Conservation (phyloP, 1,140 invertebrate species). For the Drosophila arawakana region DNA sequence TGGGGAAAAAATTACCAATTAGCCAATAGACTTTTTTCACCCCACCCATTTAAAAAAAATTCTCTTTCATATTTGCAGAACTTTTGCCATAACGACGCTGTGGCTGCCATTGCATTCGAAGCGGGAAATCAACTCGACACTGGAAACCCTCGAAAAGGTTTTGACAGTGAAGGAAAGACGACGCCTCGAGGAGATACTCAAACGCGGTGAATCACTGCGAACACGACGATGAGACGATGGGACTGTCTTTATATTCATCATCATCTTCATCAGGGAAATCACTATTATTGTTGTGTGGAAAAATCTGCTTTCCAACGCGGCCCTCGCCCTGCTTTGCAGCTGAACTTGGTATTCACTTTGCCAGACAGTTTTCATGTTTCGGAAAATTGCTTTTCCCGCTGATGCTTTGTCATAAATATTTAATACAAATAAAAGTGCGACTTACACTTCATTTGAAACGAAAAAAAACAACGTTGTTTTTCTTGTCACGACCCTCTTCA, state of each 20-base stretch:
- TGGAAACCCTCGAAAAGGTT: constrained; percentile 79
- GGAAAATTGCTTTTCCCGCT: constrained; percentile 49
- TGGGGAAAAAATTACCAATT: constrained; percentile 40
- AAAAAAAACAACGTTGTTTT: constrained; percentile 17
- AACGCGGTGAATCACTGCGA: constrained; percentile 57
- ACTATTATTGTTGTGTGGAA: constrained; percentile 10
- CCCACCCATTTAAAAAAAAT: background rate
- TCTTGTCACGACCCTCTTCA: constrained; percentile 20
- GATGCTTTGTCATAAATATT: constrained; percentile 66
- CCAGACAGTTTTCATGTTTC: constrained; percentile 24
- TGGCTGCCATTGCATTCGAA: constrained; percentile 81
- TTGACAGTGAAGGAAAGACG: constrained; percentile 77
- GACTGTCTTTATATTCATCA: background rate
- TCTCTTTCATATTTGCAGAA: constrained; percentile 39
- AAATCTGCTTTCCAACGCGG: background rate
- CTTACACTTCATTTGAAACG: constrained; percentile 70
- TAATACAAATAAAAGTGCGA: constrained; percentile 75
- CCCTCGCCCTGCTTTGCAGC: background rate
- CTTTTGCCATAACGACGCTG: constrained; percentile 79
- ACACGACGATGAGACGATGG: constrained; percentile 45
- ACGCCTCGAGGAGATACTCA: constrained; percentile 83
- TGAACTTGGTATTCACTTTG: constrained; percentile 71
- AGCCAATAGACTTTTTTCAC: constrained; percentile 26
- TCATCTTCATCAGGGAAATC: constrained; percentile 10
- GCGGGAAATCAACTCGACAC: constrained; percentile 77